Evolutionary conservation across 2,797 vertebrate species (phyloP).

Genomic region (Eospalax fontanierii): DNA sequence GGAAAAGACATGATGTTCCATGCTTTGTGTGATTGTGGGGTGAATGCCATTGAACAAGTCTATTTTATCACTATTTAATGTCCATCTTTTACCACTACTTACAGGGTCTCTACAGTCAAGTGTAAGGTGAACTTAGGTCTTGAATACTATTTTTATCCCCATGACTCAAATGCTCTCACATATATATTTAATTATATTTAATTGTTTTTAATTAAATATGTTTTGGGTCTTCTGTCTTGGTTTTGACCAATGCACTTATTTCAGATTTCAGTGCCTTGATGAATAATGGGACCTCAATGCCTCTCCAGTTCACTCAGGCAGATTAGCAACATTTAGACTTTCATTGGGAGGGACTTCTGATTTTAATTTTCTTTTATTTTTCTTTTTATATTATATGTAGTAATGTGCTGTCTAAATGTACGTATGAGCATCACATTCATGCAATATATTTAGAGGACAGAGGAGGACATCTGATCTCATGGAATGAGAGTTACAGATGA

Average conservation of each 20-base stretch:
- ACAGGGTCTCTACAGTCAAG: not conserved
- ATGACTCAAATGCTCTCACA: not conserved
- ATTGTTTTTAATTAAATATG: not conserved
- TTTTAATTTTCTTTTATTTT: too few species aligned
- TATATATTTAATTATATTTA: not conserved
- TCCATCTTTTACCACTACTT: not conserved
- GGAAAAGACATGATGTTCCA: not conserved
- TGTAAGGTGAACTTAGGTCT: not conserved
- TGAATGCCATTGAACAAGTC: not conserved
- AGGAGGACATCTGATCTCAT: too few species aligned
- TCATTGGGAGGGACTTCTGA: not conserved
- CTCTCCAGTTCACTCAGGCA: not conserved
- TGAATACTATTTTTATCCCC: not conserved
- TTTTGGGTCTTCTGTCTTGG: not conserved
- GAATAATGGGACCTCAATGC: fast-evolving
- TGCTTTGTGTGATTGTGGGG: fast-evolving
- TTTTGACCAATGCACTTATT: not conserved
- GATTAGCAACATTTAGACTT: not conserved
- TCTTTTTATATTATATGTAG: too few species aligned
- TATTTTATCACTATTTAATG: not conserved
- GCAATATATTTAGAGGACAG: too few species aligned
- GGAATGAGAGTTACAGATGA: too few species aligned
- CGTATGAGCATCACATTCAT: too few species aligned
- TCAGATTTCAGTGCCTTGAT: not conserved
- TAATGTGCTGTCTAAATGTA: too few species aligned